Conservation (phyloP, 2,113 vertebrate species). For the Xyrauchen texanus region DNA sequence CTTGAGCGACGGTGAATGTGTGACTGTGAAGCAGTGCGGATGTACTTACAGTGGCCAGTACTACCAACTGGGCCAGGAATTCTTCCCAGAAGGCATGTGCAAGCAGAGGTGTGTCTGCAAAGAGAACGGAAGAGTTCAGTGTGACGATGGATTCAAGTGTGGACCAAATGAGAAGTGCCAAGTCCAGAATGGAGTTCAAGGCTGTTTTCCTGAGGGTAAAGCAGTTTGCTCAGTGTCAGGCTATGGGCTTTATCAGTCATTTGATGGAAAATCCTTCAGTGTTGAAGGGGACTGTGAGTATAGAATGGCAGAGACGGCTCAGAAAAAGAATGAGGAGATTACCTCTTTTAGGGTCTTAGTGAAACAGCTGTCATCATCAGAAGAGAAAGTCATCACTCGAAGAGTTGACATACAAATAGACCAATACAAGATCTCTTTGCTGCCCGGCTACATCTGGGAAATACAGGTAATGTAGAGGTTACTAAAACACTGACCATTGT, state of each 20-base stretch:
- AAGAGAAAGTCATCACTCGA: slow-evolving; percentile 31
- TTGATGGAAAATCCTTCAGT: slow-evolving; percentile 56
- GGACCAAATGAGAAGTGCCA: slow-evolving; percentile 56
- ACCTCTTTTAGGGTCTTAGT: slow-evolving; percentile 52
- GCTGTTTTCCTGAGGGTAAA: slow-evolving; percentile 52
- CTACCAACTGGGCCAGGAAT: slow-evolving; percentile 56
- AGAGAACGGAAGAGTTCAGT: slow-evolving; percentile 51
- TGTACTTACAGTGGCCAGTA: slow-evolving; percentile 53
- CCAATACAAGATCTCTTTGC: slow-evolving; percentile 46
- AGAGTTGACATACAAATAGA: slow-evolving; percentile 51
- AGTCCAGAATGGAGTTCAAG: slow-evolving; percentile 51
- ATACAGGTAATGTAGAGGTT: slow-evolving; percentile 46
- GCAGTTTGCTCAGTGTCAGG: slow-evolving; percentile 57
- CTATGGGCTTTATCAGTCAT: slow-evolving; percentile 52
- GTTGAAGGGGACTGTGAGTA: slow-evolving; percentile 61
- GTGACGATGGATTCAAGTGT: slow-evolving; percentile 47
- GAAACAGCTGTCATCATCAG: slow-evolving; percentile 10
- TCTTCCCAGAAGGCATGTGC: slow-evolving; percentile 57
- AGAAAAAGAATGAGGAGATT: not conserved
- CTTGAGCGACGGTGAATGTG: slow-evolving; percentile 53
- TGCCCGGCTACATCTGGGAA: slow-evolving; percentile 48
- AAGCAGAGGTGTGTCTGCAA: slow-evolving; percentile 54
- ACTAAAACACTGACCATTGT: not conserved
- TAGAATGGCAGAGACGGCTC: slow-evolving; percentile 42
- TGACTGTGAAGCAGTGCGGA: slow-evolving; percentile 59